These are phyloP conservation scores for Callosobruchus maculatus DNA, from an alignment of 2,888 invertebrate genomes.

Conservation along the genomic window DNA sequence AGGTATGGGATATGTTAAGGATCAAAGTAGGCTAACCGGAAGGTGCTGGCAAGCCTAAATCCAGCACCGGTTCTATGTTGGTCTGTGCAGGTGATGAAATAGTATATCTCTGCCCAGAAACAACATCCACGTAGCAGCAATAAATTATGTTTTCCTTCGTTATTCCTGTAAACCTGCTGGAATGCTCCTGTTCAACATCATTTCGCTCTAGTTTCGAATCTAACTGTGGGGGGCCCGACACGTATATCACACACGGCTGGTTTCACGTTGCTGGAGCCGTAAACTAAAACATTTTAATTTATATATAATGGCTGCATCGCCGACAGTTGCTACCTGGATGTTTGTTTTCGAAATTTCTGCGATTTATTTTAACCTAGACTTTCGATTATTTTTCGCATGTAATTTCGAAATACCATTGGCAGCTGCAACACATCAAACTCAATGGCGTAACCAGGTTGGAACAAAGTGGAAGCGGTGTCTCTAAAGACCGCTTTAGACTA, in stretches of 20 bases:
- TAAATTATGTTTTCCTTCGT: neutral
- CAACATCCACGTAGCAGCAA: neutral
- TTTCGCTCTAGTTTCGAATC: neutral
- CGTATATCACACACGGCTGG: neutral
- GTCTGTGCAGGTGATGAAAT: neutral
- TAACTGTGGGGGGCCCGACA: neutral
- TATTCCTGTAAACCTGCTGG: neutral
- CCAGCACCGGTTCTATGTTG: neutral
- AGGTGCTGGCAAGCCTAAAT: neutral
- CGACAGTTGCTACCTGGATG: conserved; percentile 3
- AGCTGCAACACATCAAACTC: too few species aligned
- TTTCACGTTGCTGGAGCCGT: neutral
- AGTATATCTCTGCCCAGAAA: neutral
- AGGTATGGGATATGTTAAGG: too few species aligned
- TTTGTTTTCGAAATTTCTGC: conserved; percentile 4
- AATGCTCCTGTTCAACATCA: neutral
- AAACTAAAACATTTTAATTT: neutral
- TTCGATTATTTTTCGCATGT: neutral
- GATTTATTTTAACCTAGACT: neutral
- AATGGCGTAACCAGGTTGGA: too few species aligned
- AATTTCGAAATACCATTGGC: neutral
- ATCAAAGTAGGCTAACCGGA: too few species aligned
- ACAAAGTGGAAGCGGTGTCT: too few species aligned
- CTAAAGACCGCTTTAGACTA: too few species aligned
- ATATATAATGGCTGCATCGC: neutral